phyloP scores from a whole-genome alignment of 64 coral and sea anemone genomes.

The Acropora tenuis region DNA sequence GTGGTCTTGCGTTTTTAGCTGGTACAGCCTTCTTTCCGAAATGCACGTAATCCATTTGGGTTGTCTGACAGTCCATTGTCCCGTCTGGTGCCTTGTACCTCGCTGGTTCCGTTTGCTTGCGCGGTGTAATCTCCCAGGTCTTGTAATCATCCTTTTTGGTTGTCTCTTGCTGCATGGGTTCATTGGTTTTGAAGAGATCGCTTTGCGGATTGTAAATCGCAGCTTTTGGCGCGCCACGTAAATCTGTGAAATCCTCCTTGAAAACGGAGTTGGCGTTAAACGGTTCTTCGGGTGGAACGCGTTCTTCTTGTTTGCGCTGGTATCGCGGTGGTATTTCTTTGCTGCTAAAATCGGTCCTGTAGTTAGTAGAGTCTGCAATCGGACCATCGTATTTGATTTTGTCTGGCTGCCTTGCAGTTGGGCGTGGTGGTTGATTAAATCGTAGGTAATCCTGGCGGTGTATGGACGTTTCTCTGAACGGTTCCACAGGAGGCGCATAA shows the following conservation, averaged over 20 bases:
- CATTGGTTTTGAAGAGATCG: slow-evolving; percentile 81
- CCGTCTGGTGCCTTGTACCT: slow-evolving; percentile 84
- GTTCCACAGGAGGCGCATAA: slow-evolving; percentile 74
- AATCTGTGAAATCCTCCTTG: slow-evolving; percentile 77
- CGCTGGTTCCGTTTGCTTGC: slow-evolving; percentile 81
- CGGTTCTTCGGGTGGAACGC: slow-evolving; percentile 67
- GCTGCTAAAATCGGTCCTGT: slow-evolving; percentile 51
- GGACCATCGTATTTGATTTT: slow-evolving; percentile 71
- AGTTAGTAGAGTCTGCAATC: slow-evolving; percentile 41
- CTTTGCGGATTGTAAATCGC: slow-evolving; percentile 75
- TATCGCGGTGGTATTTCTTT: slow-evolving; percentile 76
- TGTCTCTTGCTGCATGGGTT: slow-evolving; percentile 74
- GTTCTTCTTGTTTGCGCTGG: slow-evolving; percentile 70
- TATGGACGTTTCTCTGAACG: slow-evolving; percentile 90
- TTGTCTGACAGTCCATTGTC: slow-evolving; percentile 72
- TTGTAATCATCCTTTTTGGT: slow-evolving; percentile 73
- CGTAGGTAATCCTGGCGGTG: slow-evolving; percentile 88
- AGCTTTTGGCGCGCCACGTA: slow-evolving; percentile 72
- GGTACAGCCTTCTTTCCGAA: slow-evolving; percentile 83
- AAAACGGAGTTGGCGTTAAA: slow-evolving; percentile 90
- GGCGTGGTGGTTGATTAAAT: slow-evolving; percentile 89
- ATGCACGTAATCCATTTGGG: slow-evolving; percentile 84
- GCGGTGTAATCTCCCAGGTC: slow-evolving; percentile 72
- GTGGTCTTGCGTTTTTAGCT: slow-evolving; percentile 77
- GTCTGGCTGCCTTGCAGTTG: slow-evolving; percentile 87